phyloP scores from a whole-genome alignment of 1,140 invertebrate species.

The Wiebesia pumilae region DNA sequence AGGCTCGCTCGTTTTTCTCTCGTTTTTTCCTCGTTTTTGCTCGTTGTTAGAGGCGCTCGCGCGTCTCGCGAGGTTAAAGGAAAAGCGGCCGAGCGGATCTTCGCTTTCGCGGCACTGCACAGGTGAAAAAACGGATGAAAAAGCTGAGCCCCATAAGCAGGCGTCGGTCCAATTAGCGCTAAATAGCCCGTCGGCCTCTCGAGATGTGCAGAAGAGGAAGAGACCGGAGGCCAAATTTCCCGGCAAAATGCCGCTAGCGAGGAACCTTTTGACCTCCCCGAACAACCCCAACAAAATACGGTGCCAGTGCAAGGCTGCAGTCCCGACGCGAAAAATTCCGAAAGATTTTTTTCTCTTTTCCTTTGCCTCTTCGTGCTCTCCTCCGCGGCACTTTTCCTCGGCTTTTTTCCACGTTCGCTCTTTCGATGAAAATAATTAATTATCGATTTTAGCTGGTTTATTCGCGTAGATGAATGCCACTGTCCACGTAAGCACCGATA shows the following conservation, averaged over 20 bases:
- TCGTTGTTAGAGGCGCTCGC: no score
- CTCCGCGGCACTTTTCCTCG: background rate
- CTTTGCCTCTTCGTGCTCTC: background rate
- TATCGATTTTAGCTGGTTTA: background rate
- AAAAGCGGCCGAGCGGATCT: background rate
- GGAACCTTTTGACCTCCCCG: constrained; percentile 3
- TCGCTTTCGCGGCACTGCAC: background rate
- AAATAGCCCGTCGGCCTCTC: background rate
- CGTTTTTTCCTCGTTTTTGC: no score
- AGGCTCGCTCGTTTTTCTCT: background rate
- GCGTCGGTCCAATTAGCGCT: constrained; percentile 18
- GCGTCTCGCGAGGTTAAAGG: background rate
- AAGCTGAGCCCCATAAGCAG: background rate
- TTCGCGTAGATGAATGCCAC: background rate
- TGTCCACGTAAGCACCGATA: background rate
- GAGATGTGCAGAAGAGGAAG: background rate
- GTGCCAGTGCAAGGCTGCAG: background rate
- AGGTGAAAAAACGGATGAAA: background rate
- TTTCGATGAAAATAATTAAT: constrained; percentile 14
- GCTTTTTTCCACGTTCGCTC: background rate
- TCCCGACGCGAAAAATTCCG: background rate
- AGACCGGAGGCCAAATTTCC: background rate
- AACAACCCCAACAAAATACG: background rate
- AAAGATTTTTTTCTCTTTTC: background rate
- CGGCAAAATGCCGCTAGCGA: background rate